Base-by-base conservation (phyloP, 2,113 vertebrate genomes). In the Mugil cephalus region DNA sequence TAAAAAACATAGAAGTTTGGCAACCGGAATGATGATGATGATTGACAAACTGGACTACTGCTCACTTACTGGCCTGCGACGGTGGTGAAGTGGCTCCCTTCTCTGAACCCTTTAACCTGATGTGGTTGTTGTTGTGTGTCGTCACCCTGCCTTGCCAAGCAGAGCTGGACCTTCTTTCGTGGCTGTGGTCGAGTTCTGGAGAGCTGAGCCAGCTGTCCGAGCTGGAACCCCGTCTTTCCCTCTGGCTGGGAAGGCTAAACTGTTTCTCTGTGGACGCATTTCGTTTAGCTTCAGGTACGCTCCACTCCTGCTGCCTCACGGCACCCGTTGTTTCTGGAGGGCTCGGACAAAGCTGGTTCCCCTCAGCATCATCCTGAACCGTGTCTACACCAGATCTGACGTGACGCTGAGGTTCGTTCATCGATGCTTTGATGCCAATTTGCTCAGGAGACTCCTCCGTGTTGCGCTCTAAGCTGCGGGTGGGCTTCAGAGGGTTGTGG, bases 101-200 rank as follows among this genome's bases (percentile, higher is more conserved):
- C 30, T 86, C 83, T 0, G 84, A 72, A 8, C 52, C 55, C 68
- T 85, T 88, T 17, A 80, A 66, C 21, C 63, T 53, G 17, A 91
- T 83, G 14, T 93, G 85, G 86, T 92, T 91, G 87, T 92, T 86
- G 83, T 90, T 85, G 39, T 88, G 83, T 1, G 83, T 84, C 1
- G 15, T 74, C 52, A 39, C 62, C 19, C 73, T 30, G 71, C 59
- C 79, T 36, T 59, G 80, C 10, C 75, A 48, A 36, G 46, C 9
- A 11, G 64, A 56, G 64, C 50, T 17, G 55, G 69, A 67, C 45
- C 51, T 68, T 13, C 43, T 81, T 10, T 77, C 35, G 8, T 34
- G 69, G 66, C 68, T 24, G 34, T 10, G 12, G 11, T 86, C 55
- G 17, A 77, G 65, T 35, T 85, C 87, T 11, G 82, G 82, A 39